Evolutionary conservation across 2,888 invertebrate species (phyloP), one percentile per base, ranked within the genome.

Genomic region (Pachycephus smyrnensis): DNA sequence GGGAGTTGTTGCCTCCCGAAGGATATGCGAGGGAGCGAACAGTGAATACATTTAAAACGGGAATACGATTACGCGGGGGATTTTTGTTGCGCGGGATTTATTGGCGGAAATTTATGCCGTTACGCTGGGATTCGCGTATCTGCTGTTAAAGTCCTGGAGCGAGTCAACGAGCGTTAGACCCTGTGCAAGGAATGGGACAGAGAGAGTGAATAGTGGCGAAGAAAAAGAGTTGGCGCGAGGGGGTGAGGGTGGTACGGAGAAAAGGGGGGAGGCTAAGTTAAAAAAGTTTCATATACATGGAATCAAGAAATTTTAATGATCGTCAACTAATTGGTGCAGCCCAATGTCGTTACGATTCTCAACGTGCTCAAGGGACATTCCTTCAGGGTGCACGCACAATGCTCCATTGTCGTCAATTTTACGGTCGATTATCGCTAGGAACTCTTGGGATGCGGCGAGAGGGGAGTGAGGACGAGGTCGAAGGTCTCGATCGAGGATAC

Each of bases 361-460:
- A 77, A 75, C 76, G 76, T 79, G 77, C 78, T 79, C 83, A 82
- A 84, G 79, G 84, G 79, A 80, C 40, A 15, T 40, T 40, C 40
- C 40, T 40, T 40, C 40, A 40, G 40, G 15, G 40, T 40, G 40
- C 40, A 40, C 75, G 81, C 82, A 84, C 87, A 87, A 86, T 88
- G 85, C 84, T 80, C 80, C 80, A 84, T 85, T 84, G 84, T 86
- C 83, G 83, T 83, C 82, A 84, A 86, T 86, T 90, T 90, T 90
- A 90, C 88, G 90, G 89, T 88, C 90, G 90, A 91, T 91, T 91
- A 90, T 91, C 90, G 86, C 85, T 82, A 76, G 79, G 80, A 80
- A 83, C 84, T 82, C 83, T 80, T 82, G 84, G 78, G 80, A 15
- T 76, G 78, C 80, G 77, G 71, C 80, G 40, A 40, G 31, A 23